Evolutionary conservation across 2,888 invertebrate genomes (phyloP), one percentile per base, ranked within the genome.

Genomic region (Troides oblongomaculatus): DNA sequence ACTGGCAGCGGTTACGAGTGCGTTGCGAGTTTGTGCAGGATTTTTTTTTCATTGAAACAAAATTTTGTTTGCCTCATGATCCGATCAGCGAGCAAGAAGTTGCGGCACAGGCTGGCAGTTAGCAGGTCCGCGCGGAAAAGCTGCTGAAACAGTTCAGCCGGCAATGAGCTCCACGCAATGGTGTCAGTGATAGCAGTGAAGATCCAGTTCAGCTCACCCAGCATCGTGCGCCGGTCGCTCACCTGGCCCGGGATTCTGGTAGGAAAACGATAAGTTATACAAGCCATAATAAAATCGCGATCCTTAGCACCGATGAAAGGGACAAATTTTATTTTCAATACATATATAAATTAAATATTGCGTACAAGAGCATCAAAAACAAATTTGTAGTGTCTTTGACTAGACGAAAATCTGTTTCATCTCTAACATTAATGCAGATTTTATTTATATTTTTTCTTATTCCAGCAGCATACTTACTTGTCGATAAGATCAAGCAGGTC

Each of bases 121-220:
- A 99, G 94, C 76, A 99, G 93, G 89, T 99, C 99, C 87, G 99
- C 99, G 36, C 99, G 95, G 89, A 99, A 99, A 76, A 99, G 93
- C 85, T 96, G 97, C 93, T 99, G 99, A 91, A 99, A 99, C 78
- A 98, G 92, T 78, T 99, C 99, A 87, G 97, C 94, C 6, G 99
- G 98, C 79, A 99, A 93, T 59, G 97, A 97, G 85, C 99, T 99
- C 99, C 99, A 99, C 0, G 99, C 99, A 83, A 99, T 99, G 14
- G 99, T 99, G 88, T 99, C 99, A 0, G 99, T 99, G 78, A 99
- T 99, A 61, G 99, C 99, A 2, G 99, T 99, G 92, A 99, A 99
- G 84, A 99, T 99, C 99, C 99, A 99, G 93, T 99, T 99, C 72
- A 99, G 93, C 92, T 99, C 99, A 63, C 99, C 99, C 75, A 99